Conservation (phyloP, 2,797 vertebrate genomes). For the Ateles fusciceps region DNA sequence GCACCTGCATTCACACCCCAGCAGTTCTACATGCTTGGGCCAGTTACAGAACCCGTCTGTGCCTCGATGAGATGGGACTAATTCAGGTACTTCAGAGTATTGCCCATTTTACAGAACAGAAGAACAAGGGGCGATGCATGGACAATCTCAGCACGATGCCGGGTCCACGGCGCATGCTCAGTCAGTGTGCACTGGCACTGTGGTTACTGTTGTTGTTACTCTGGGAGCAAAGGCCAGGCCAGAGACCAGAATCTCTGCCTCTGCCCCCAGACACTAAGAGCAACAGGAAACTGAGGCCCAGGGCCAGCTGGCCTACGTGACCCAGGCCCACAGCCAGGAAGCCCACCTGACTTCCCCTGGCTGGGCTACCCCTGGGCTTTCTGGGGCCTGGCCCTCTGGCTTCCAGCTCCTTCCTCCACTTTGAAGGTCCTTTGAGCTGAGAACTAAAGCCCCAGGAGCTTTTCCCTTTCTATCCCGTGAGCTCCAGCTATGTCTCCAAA, state of each 20-base stretch:
- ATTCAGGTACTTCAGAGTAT: neutral
- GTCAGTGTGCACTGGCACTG: neutral
- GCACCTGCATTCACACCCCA: neutral
- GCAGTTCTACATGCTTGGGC: neutral
- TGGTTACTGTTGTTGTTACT: neutral
- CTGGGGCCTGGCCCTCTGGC: neutral
- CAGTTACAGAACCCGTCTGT: neutral
- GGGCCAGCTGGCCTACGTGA: slow-evolving; percentile 35
- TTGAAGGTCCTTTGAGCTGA: slow-evolving; percentile 65
- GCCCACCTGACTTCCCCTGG: slow-evolving; percentile 43
- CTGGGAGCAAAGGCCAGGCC: slow-evolving; percentile 31
- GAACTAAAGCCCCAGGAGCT: slow-evolving; percentile 15
- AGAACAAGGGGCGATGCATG: rapidly evolving
- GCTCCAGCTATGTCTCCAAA: neutral
- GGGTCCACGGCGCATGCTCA: neutral
- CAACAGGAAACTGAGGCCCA: slow-evolving; percentile 62
- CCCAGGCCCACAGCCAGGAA: neutral
- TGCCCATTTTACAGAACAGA: neutral
- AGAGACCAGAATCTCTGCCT: neutral
- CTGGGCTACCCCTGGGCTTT: neutral
- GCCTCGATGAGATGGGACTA: neutral
- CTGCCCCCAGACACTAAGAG: slow-evolving; percentile 23
- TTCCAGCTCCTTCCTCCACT: slow-evolving; percentile 66
- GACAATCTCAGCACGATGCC: neutral
- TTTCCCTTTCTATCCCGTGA: neutral